Conservation (phyloP, 2,888 invertebrate genomes). For the Rhamnusium bicolor region DNA sequence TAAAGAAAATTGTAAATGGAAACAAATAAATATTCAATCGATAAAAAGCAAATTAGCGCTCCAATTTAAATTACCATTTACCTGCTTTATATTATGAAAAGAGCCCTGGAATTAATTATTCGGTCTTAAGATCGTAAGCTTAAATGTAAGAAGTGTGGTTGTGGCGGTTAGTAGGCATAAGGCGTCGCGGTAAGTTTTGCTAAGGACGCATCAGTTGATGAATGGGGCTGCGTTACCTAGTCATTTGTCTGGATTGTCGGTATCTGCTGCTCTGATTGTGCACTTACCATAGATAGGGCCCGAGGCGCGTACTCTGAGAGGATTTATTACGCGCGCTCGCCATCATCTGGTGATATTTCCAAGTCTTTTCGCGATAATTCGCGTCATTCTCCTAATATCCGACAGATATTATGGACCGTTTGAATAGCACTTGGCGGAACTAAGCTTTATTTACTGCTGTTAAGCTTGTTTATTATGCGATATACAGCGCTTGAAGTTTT, state of each 20-base stretch:
- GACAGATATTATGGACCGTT: slow-evolving; percentile 38
- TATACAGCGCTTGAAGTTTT: slow-evolving; percentile 11
- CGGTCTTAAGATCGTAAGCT: slow-evolving; percentile 22
- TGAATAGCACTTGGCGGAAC: slow-evolving; percentile 32
- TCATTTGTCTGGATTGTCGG: slow-evolving; percentile 64
- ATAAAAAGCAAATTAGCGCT: slow-evolving; percentile 20
- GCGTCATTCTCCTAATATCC: slow-evolving; percentile 29
- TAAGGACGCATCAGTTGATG: slow-evolving; percentile 55
- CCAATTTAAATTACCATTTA: slow-evolving; percentile 26
- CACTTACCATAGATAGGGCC: slow-evolving; percentile 59
- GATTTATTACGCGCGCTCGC: slow-evolving; percentile 54
- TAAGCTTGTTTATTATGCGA: slow-evolving; percentile 33
- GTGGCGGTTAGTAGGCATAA: slow-evolving; percentile 31
- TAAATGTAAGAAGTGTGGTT: slow-evolving; percentile 30
- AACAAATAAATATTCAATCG: slow-evolving; percentile 21
- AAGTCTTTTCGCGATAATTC: slow-evolving; percentile 38
- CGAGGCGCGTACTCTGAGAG: slow-evolving; percentile 49
- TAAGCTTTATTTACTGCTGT: slow-evolving; percentile 35
- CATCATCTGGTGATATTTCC: slow-evolving; percentile 45
- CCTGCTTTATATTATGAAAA: slow-evolving; percentile 21
- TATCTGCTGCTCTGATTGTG: slow-evolving; percentile 60
- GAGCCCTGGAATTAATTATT: slow-evolving; percentile 26
- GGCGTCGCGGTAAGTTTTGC: slow-evolving; percentile 43
- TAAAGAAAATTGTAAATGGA: slow-evolving; percentile 11
- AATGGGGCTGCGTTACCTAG: slow-evolving; percentile 62